Percentiles rank a stretch among this genome's conserved stretches.
These are phyloP conservation scores for Syritta pipiens DNA, from an alignment of 2,888 invertebrate genomes.

Conservation along the genomic window DNA sequence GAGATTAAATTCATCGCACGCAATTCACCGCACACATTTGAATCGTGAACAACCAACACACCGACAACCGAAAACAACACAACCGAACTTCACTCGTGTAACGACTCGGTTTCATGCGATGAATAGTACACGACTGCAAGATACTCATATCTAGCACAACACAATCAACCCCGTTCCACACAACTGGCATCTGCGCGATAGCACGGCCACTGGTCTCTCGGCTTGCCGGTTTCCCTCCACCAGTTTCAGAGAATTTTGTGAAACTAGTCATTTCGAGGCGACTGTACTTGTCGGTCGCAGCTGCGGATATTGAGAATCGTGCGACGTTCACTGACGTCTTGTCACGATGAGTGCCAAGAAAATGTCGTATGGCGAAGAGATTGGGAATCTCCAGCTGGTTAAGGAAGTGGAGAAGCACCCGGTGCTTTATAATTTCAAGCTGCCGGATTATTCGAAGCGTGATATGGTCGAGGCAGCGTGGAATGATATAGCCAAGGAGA, in stretches of 20 bases:
- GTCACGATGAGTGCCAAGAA: background rate
- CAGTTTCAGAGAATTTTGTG: conserved; percentile 16
- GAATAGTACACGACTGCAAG: conserved; percentile 1
- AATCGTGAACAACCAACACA: too few species aligned
- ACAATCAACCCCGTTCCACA: background rate
- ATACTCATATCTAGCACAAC: background rate
- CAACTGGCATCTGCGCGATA: conserved; percentile 1
- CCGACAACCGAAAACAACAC: too few species aligned
- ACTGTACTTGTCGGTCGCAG: conserved; percentile 18
- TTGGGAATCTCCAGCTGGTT: conserved; percentile 1
- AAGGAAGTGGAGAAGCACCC: conserved; percentile 25
- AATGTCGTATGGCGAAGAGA: conserved; percentile 15
- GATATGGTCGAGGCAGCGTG: conserved; percentile 16
- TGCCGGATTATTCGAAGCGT: conserved; percentile 8
- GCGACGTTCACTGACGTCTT: background rate
- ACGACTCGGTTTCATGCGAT: conserved; percentile 32
- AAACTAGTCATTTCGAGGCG: conserved; percentile 20
- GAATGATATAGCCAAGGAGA: conserved; percentile 4
- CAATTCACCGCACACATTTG: too few species aligned
- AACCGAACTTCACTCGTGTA: too few species aligned
- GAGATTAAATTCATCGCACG: too few species aligned
- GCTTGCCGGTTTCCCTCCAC: background rate
- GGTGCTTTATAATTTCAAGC: conserved; percentile 4
- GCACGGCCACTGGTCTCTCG: background rate
- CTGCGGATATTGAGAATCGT: background rate